phyloP scores from a whole-genome alignment of 2,888 invertebrate genomes.

The Linnaemya vulpina region DNA sequence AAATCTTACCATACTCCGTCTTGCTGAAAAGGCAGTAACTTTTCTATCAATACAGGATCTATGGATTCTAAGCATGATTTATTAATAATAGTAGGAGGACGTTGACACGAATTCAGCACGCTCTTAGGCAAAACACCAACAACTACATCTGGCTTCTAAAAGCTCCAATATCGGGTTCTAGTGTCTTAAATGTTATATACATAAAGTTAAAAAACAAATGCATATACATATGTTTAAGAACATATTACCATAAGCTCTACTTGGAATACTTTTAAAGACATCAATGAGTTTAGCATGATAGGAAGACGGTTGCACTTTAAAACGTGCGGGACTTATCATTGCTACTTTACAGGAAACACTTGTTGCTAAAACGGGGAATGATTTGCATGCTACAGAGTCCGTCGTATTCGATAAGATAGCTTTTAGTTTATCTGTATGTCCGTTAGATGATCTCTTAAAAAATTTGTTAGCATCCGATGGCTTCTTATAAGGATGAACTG shows the following conservation, averaged over 20 bases:
- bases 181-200: constrained; percentile 85
- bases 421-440: constrained; percentile 39
- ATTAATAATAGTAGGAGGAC: constrained; percentile 81
- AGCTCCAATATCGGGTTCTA: constrained; percentile 89
- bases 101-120: constrained; percentile 84
- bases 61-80: constrained; percentile 87
- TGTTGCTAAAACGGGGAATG: constrained; percentile 75
- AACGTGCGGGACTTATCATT: constrained; percentile 87
- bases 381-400: neutral
- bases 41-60: constrained; percentile 86
- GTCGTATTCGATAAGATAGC: constrained; percentile 16
- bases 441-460: constrained; percentile 31
- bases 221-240: neutral
- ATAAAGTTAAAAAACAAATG: neutral
- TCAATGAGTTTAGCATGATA: constrained; percentile 88
- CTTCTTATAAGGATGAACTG: constrained; percentile 79
- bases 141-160: constrained; percentile 87
- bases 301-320: constrained; percentile 88
- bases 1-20: constrained; percentile 90
- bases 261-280: constrained; percentile 89
- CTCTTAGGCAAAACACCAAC: constrained; percentile 87
- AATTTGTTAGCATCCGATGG: constrained; percentile 77
- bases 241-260: constrained; percentile 87
- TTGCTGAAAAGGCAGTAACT: constrained; percentile 93
- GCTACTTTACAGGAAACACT: constrained; percentile 81